Conservation (phyloP, 2,113 vertebrate genomes). For the Hucho hucho region DNA sequence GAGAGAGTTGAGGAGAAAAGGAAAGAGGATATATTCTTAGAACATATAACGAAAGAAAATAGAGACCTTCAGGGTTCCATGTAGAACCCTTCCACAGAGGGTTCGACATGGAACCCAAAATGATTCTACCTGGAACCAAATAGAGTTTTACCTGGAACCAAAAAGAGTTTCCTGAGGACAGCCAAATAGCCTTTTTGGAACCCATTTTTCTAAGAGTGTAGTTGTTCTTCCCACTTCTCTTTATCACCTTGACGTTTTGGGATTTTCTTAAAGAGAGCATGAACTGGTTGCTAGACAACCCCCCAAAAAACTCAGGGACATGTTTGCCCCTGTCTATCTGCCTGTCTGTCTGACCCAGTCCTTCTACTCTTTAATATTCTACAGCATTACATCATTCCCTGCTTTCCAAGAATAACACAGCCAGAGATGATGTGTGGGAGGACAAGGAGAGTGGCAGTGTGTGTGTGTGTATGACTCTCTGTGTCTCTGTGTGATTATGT, state of each 20-base stretch:
- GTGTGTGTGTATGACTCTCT: not conserved
- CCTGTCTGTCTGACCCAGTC: constrained; percentile 21
- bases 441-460: not conserved
- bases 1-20: not conserved
- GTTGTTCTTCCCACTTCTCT: too few species aligned
- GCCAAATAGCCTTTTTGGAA: too few species aligned
- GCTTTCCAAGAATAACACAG: constrained; percentile 9
- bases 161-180: too few species aligned
- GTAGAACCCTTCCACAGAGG: too few species aligned
- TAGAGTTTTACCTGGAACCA: too few species aligned
- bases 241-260: constrained; percentile 27
- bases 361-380: constrained; percentile 28
- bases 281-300: constrained; percentile 44
- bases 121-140: too few species aligned
- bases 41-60: constrained; percentile 13
- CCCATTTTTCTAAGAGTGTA: too few species aligned
- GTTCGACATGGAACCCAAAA: too few species aligned
- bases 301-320: constrained; percentile 34
- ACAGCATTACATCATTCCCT: constrained; percentile 22
- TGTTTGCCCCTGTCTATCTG: too few species aligned
- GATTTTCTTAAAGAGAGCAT: constrained; percentile 25
- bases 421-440: constrained; percentile 1
- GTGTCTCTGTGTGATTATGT: not conserved
- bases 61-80: not conserved
- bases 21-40: constrained; percentile 18